Percentiles rank a stretch among this genome's conserved stretches.
Evolutionary conservation across 2,888 invertebrate genomes (phyloP).

Genomic region (Drosophila recens): DNA sequence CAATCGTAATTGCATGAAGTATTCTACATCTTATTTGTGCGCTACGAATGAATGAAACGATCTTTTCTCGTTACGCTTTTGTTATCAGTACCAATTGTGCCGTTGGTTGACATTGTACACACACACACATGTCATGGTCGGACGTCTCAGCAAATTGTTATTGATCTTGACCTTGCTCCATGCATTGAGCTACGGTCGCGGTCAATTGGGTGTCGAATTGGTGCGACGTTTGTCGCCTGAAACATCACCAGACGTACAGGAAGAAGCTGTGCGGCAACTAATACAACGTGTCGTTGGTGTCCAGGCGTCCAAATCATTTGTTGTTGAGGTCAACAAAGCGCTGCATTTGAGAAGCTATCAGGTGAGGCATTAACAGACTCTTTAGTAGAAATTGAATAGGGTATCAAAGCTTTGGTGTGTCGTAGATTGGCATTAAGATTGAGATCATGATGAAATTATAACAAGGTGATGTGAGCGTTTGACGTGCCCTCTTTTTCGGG

Average conservation of each 20-base stretch:
- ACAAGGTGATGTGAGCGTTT: no score
- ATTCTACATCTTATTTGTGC: background rate
- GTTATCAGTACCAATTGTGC: constrained; percentile 44
- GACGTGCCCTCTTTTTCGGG: no score
- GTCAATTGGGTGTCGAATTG: constrained; percentile 37
- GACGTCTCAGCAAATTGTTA: constrained; percentile 14
- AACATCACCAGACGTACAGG: constrained; percentile 57
- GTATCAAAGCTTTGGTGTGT: background rate
- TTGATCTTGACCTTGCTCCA: constrained; percentile 48
- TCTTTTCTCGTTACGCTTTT: constrained; percentile 20
- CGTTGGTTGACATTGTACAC: constrained; percentile 19
- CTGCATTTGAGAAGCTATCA: constrained; percentile 59
- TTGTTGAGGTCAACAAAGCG: constrained; percentile 56
- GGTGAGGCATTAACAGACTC: constrained; percentile 33
- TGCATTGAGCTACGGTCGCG: constrained; percentile 3
- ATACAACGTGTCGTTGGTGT: constrained; percentile 68
- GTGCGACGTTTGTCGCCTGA: constrained; percentile 50
- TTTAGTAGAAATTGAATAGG: background rate
- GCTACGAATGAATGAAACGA: constrained; percentile 9
- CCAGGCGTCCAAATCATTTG: constrained; percentile 51
- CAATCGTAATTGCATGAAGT: constrained; percentile 7
- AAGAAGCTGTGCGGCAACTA: constrained; percentile 58
- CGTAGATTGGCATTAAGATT: background rate
- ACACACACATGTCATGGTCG: constrained; percentile 26
- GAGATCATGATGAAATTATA: background rate